phyloP scores from a whole-genome alignment of 2,113 vertebrate genomes.

The Corapipo altera region DNA sequence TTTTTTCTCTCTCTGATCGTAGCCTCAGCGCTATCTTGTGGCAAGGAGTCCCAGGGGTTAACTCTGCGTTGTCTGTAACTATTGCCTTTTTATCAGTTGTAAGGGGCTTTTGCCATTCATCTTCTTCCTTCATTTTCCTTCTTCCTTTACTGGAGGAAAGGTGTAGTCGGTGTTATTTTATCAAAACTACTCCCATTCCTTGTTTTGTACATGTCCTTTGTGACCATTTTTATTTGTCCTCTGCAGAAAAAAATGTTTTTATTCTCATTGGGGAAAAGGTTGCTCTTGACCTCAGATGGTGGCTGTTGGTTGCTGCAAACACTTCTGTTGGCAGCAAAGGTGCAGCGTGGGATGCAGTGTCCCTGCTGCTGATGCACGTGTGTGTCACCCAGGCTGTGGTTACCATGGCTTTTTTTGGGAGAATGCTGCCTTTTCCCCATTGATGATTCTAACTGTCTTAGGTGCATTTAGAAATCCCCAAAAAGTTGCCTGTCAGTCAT shows the following conservation, averaged over 20 bases:
- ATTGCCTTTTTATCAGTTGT: neutral
- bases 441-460: neutral
- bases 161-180: neutral
- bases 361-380: neutral
- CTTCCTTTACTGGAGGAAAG: neutral
- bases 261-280: neutral
- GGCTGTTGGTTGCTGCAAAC: neutral
- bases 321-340: neutral
- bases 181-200: neutral
- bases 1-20: neutral
- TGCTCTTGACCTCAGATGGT: fast-evolving
- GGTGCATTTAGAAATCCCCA: neutral
- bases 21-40: neutral
- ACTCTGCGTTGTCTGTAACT: neutral
- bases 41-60: neutral
- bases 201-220: neutral
- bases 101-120: neutral
- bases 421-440: neutral
- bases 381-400: neutral
- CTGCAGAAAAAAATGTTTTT: neutral
- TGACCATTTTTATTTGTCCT: neutral
- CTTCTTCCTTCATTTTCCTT: neutral
- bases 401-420: neutral
- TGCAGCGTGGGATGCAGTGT: fast-evolving
- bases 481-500: neutral